phyloP scores from a whole-genome alignment of 2,113 vertebrate genomes.

The Paracanthobrama guichenoti region DNA sequence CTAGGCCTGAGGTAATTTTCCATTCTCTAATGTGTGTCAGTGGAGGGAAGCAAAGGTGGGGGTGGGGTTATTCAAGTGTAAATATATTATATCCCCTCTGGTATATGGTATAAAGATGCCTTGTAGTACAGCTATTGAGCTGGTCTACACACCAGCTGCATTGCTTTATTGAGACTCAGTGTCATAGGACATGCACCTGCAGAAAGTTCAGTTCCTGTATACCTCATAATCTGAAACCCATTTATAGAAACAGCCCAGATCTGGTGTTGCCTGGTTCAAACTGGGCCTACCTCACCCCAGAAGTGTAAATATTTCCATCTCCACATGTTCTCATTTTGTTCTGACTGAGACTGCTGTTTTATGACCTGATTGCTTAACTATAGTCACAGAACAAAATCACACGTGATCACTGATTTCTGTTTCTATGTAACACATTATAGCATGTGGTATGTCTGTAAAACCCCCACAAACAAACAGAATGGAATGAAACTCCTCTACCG shows the following conservation, averaged over 20 bases:
- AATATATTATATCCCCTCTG: conserved; percentile 28
- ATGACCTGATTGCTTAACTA: conserved; percentile 1
- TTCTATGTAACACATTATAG: neutral
- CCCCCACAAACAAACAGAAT: neutral
- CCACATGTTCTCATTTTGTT: conserved; percentile 44
- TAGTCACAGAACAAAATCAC: neutral
- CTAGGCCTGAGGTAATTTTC: conserved; percentile 31
- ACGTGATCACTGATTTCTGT: neutral
- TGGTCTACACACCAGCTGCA: neutral
- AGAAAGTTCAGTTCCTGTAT: neutral
- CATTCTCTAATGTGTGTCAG: conserved; percentile 20
- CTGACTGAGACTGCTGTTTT: conserved; percentile 25
- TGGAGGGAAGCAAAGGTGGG: neutral
- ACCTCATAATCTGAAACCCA: neutral
- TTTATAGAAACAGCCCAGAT: conserved; percentile 17
- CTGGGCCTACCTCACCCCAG: conserved; percentile 28
- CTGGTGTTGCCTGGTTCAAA: neutral
- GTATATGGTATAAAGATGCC: conserved; percentile 10
- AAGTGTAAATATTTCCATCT: conserved; percentile 38
- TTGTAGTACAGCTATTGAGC: neutral
- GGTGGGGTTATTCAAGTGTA: neutral
- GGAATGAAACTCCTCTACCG: neutral
- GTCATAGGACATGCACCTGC: conserved; percentile 23
- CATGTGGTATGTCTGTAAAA: neutral
- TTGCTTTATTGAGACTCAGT: neutral